Evolutionary conservation across 1,140 invertebrate species (phyloP), one percentile per base, ranked within the genome.

Genomic region (Hylaeus anthracinus): DNA sequence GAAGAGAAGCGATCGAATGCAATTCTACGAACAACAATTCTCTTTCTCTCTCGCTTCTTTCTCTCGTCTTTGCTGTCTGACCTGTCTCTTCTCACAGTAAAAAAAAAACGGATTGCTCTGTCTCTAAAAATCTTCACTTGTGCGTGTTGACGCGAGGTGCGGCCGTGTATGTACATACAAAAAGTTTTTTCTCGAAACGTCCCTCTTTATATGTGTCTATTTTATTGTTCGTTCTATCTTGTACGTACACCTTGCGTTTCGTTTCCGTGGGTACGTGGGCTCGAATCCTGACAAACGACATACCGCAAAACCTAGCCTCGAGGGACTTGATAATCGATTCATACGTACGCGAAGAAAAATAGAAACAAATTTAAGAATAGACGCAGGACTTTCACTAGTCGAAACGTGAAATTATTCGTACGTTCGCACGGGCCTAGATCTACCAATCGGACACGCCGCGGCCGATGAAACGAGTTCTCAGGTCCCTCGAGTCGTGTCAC

Each of bases 131-230:
- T 69, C 53, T 77, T 26, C 53, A 5, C 41, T 75, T 45, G 86
- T 81, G 89, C 88, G 91, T 90, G 89, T 92, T 86, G 91, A 91
- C 91, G 91, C 90, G 90, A 88, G 91, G 90, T 91, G 92, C 91
- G 91, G 90, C 91, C 85, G 85, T 93, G 90, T 92, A 92, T 93
- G 91, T 92, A 93, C 76, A 92, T 90, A 91, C 55, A 70, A 60
- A 45, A 85, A 48, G 39, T 66, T 56, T 78, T 67, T 12, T 64
- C 80, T 63, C 43, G 55, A 70, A 67, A 43, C 43, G 79, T 75
- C 69, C 39, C 55, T 76, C 61, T 55, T 53, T 86, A 4, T 82
- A 39, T 73, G 48, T 79, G 43, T 82, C 14, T 74, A 3, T 53
- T 39, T 64, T 63, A n/a, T 39, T 65, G n/a, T 56, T 78, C 63